Evolutionary conservation across 2,113 vertebrate genomes (phyloP), one percentile per base, ranked within the genome.

Genomic region (Sturnira hondurensis): DNA sequence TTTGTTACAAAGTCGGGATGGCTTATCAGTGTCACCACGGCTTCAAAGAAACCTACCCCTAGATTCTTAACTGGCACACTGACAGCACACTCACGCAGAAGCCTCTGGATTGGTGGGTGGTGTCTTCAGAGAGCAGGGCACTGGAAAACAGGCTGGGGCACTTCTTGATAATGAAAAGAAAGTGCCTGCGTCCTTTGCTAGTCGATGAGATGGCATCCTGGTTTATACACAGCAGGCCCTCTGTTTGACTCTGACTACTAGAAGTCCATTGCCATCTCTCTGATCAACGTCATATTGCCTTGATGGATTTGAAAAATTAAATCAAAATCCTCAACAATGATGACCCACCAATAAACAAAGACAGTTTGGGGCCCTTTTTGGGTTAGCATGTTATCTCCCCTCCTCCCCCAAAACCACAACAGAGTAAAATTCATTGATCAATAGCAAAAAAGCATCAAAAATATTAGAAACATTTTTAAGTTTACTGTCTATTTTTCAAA

Each of bases 401-500:
- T 8, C 36, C 9, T 82, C 2, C 5, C 16, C 19, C 7, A 17
- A 83, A 80, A 88, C 3, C 43, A 91, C 3, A 65, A 70, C 10
- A 77, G n/a, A 65, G 31, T 71, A 63, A 93, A 93, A 87, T 61
- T 89, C 65, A 95, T 0, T 52, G 45, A 78, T 54, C 43, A 91
- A 82, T 1, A 93, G 50, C 47, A 80, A 73, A 94, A 68, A 95
- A 22, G 19, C 11, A 92, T 31, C 14, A 68, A 78, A n/a, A 91
- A 83, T n/a, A 80, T 17, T 45, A 76, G 28, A 92, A 93, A 76
- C 24, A 71, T 67, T 77, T 89, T 89, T 26, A 68, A 63, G 56
- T 87, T 85, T 95, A 56, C 65, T 76, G 36, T 84, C 67, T 90
- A 31, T 14, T 88, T 97, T 96, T 95, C 92, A 41, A 94, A 88